Evolutionary conservation across 2,113 vertebrate species (phyloP).

Genomic region (Mesembrinibis cayennensis): DNA sequence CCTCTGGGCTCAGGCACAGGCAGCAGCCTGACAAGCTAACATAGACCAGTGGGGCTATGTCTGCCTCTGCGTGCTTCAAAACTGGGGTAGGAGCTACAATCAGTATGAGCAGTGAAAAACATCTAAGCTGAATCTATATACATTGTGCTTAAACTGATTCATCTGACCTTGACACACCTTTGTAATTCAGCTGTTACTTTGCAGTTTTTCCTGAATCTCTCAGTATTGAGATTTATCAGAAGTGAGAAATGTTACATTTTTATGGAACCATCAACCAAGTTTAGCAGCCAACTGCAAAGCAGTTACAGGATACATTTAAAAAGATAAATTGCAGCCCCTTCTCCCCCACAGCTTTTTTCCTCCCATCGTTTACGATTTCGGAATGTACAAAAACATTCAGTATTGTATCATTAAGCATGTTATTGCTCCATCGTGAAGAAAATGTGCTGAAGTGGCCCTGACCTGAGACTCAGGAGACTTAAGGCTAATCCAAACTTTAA

Average conservation of each 20-base stretch:
- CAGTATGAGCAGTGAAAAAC: background rate
- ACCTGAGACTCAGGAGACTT: slow-evolving; percentile 23
- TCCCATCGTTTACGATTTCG: background rate
- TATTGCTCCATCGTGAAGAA: slow-evolving; percentile 31
- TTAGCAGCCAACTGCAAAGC: background rate
- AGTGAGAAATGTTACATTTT: background rate
- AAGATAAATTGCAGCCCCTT: background rate
- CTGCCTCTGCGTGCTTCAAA: background rate
- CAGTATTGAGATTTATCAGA: background rate
- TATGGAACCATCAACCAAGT: background rate
- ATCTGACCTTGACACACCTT: background rate
- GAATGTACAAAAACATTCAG: background rate
- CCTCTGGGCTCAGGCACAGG: background rate
- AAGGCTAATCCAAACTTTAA: slow-evolving; percentile 7
- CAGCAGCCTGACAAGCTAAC: background rate
- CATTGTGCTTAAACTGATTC: background rate
- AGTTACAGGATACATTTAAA: background rate
- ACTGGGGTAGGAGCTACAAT: background rate
- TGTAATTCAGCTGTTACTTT: background rate
- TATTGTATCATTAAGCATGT: background rate
- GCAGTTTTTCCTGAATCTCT: background rate
- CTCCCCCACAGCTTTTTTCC: background rate
- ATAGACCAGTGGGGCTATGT: background rate
- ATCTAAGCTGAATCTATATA: background rate
- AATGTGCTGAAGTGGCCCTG: slow-evolving; percentile 17